phyloP scores from a whole-genome alignment of 2,888 invertebrate genomes.

The Andrena dorsata region DNA sequence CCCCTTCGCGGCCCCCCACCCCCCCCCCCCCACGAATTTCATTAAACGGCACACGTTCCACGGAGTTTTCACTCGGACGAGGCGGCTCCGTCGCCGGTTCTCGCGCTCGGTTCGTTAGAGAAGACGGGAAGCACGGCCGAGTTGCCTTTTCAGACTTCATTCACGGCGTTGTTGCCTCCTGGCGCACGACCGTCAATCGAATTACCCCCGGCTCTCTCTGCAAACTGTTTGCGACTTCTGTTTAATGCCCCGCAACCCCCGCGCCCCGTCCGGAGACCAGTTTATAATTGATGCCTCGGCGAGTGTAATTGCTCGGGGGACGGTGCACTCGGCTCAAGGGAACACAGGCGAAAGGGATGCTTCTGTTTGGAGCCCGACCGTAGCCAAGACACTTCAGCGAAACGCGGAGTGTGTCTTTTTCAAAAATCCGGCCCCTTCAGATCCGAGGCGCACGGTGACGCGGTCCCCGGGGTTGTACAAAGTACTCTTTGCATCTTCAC shows the following conservation, averaged over 20 bases:
- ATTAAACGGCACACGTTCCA: constrained; percentile 63
- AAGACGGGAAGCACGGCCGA: not conserved
- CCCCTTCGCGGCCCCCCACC: constrained; percentile 65
- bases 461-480: not conserved
- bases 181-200: constrained; percentile 46
- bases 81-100: not conserved
- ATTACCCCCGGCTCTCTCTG: constrained; percentile 21
- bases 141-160: constrained; percentile 15
- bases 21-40: constrained; percentile 68
- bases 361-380: too few species aligned
- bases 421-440: too few species aligned
- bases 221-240: constrained; percentile 49
- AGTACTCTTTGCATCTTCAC: not conserved
- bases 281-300: constrained; percentile 1
- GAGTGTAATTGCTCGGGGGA: not conserved
- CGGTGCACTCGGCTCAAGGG: not conserved
- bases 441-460: not conserved
- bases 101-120: constrained; percentile 63
- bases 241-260: not conserved
- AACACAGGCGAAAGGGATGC: too few species aligned
- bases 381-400: too few species aligned
- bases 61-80: constrained; percentile 36
- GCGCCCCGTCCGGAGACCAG: not conserved
- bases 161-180: constrained; percentile 8
- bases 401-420: too few species aligned